These are phyloP conservation scores for Leucoma salicis DNA, from an alignment of 2,888 invertebrate genomes.

Conservation along the genomic window DNA sequence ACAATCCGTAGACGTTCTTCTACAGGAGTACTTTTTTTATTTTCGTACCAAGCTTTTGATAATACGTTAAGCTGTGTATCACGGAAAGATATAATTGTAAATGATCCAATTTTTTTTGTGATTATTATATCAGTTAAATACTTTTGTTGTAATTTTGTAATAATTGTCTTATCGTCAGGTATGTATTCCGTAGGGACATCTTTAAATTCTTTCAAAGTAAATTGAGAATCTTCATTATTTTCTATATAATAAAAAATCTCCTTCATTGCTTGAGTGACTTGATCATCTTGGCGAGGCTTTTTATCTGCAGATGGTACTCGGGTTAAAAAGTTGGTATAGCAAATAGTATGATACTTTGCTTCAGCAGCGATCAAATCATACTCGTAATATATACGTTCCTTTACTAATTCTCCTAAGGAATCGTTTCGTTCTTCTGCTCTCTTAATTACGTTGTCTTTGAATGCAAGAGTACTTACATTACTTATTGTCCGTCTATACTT, in stretches of 20 bases:
- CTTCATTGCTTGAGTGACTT: conserved; percentile 48
- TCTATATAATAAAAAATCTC: conserved; percentile 51
- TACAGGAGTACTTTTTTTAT: conserved; percentile 38
- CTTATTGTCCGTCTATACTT: conserved; percentile 38
- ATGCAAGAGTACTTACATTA: conserved; percentile 43
- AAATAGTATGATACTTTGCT: conserved; percentile 48
- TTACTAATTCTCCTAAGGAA: conserved; percentile 42
- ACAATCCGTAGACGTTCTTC: conserved; percentile 38
- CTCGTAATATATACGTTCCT: conserved; percentile 36
- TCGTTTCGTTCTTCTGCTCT: conserved; percentile 46
- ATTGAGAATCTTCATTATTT: conserved; percentile 52
- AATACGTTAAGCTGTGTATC: conserved; percentile 42
- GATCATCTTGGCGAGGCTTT: conserved; percentile 43
- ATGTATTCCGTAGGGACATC: conserved; percentile 41
- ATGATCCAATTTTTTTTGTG: conserved; percentile 38
- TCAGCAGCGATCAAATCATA: conserved; percentile 43
- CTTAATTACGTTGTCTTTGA: conserved; percentile 46
- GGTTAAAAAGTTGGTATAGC: conserved; percentile 45
- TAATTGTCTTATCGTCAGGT: conserved; percentile 44
- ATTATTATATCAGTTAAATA: conserved; percentile 40
- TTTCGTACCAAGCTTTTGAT: conserved; percentile 47
- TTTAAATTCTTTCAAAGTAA: conserved; percentile 48
- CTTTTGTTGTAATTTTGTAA: conserved; percentile 41
- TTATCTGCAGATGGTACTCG: conserved; percentile 39
- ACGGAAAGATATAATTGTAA: conserved; percentile 46